Evolutionary conservation across 2,797 vertebrate genomes (phyloP).

Genomic region (Notamacropus eugenii): DNA sequence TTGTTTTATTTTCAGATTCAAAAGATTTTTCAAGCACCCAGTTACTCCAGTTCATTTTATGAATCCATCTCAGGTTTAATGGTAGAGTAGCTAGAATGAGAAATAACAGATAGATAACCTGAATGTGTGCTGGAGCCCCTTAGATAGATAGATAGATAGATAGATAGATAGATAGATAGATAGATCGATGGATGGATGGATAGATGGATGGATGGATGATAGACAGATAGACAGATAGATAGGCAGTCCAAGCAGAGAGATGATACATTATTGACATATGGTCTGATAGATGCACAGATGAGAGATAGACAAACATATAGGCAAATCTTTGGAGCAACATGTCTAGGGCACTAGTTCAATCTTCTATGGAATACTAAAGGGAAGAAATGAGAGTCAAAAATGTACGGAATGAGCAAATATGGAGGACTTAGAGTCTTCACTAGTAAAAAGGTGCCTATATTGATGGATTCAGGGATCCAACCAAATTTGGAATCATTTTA

Average conservation of each 20-base stretch:
- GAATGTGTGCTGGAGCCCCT: not conserved
- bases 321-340: not conserved
- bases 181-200: no score
- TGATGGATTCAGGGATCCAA: not conserved
- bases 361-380: not conserved
- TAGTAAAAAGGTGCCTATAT: not conserved
- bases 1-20: not conserved
- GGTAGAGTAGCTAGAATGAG: not conserved
- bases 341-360: not conserved
- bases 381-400: not conserved
- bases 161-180: no score
- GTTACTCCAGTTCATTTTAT: not conserved
- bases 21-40: no score
- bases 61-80: not conserved
- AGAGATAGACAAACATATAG: not conserved
- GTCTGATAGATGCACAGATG: not conserved
- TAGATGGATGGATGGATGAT: not conserved
- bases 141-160: not conserved
- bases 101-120: not conserved
- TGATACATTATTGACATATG: not conserved
- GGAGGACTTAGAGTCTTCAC: not conserved
- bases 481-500: not conserved
- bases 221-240: not conserved
- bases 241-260: not conserved
- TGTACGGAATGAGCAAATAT: not conserved